A percentile compares a stretch with the other conserved stretches of the same genome.
Evolutionary conservation across 2,797 vertebrate species (phyloP).

Genomic region (Antrozous pallidus): DNA sequence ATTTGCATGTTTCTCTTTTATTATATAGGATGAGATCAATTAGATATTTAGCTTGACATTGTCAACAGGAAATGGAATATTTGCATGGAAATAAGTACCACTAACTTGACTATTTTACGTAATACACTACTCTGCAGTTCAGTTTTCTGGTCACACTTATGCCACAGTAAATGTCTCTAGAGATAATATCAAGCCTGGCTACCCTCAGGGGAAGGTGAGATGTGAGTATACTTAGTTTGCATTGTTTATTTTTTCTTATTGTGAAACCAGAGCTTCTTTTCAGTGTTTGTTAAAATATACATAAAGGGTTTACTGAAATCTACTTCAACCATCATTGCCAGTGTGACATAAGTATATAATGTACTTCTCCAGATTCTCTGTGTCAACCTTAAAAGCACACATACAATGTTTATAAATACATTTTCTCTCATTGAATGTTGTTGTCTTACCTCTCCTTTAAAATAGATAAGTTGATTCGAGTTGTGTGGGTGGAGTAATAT

Average conservation of each 20-base stretch:
- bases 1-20: too few species aligned
- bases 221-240: constrained; percentile 72
- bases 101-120: constrained; percentile 46
- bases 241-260: constrained; percentile 76
- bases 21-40: constrained; percentile 65
- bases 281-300: constrained; percentile 76
- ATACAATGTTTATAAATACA: constrained; percentile 67
- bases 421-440: constrained; percentile 67
- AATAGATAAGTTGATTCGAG: constrained; percentile 75
- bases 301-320: constrained; percentile 74
- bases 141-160: constrained; percentile 68
- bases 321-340: constrained; percentile 68
- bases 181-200: constrained; percentile 72
- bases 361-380: constrained; percentile 56
- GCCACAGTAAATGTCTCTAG: constrained; percentile 66
- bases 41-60: constrained; percentile 73
- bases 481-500: constrained; percentile 71
- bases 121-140: constrained; percentile 54
- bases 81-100: constrained; percentile 64
- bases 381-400: constrained; percentile 65
- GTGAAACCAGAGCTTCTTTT: constrained; percentile 75
- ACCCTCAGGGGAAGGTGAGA: constrained; percentile 71
- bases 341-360: constrained; percentile 65
- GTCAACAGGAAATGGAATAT: constrained; percentile 72
- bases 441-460: constrained; percentile 68